Percentiles rank a stretch among this genome's conserved stretches.
Conservation (phyloP, 2,888 invertebrate genomes). For the Cataglyphis livida region DNA sequence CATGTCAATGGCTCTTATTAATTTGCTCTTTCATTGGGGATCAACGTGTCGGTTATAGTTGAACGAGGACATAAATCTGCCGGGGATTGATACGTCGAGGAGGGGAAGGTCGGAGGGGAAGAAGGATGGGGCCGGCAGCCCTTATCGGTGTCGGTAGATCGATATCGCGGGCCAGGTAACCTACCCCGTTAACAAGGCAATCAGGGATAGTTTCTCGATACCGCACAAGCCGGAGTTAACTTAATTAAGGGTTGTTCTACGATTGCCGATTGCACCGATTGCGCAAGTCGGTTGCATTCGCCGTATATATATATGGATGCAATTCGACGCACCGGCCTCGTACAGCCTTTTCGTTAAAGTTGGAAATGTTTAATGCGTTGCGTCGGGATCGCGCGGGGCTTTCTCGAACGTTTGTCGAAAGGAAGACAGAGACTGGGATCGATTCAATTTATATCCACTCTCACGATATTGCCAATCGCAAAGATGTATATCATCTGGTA, state of each 20-base stretch:
- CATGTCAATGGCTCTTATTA: constrained; percentile 58
- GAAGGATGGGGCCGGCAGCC: constrained; percentile 69
- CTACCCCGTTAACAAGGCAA: constrained; percentile 84
- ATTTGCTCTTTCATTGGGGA: constrained; percentile 55
- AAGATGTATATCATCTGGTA: neutral
- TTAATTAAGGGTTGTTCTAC: constrained; percentile 84
- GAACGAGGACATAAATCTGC: constrained; percentile 78
- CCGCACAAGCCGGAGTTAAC: constrained; percentile 80
- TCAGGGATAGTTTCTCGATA: constrained; percentile 83
- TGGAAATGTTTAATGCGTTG: constrained; percentile 32
- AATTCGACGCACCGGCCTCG: constrained; percentile 25
- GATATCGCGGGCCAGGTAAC: constrained; percentile 81
- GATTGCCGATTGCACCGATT: constrained; percentile 79
- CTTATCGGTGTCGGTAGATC: constrained; percentile 82
- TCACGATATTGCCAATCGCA: neutral
- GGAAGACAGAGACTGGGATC: neutral
- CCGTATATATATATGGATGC: constrained; percentile 7
- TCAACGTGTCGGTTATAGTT: constrained; percentile 59
- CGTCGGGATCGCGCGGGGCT: neutral
- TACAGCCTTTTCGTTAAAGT: constrained; percentile 39
- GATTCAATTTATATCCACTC: constrained; percentile 18
- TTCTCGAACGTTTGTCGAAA: constrained; percentile 9
- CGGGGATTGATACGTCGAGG: constrained; percentile 38
- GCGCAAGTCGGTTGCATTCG: constrained; percentile 69
- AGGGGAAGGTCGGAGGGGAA: constrained; percentile 40